A percentile compares a stretch with the other conserved stretches of the same genome.
phyloP scores from a whole-genome alignment of 2,888 invertebrate genomes.

The Odontocolon sp. region DNA sequence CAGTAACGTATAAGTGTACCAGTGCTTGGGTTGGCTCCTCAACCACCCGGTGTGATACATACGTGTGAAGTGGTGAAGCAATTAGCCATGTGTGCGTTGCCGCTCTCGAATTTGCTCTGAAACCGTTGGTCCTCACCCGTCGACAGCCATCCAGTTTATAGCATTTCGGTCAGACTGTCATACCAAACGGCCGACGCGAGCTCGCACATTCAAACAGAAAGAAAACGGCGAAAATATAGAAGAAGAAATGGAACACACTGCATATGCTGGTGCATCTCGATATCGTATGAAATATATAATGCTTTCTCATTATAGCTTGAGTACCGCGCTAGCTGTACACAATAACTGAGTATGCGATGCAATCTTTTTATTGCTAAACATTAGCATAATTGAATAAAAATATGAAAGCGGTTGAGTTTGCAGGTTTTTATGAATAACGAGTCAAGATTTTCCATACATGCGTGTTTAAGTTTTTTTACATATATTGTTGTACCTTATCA shows the following conservation, averaged over 20 bases:
- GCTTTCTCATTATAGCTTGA: no score
- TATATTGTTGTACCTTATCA: not conserved
- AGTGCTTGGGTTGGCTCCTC: constrained; percentile 29
- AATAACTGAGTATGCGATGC: no score
- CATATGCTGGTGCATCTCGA: not conserved
- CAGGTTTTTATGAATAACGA: not conserved
- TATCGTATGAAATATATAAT: not conserved
- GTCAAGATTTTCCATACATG: not conserved
- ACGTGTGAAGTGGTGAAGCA: constrained; percentile 48
- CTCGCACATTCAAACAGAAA: not conserved
- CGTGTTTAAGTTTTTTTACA: not conserved
- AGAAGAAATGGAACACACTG: not conserved
- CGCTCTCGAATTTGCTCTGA: constrained; percentile 24
- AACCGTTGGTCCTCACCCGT: not conserved
- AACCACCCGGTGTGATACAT: constrained; percentile 46
- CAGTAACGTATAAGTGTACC: not conserved
- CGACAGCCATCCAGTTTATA: constrained; percentile 13
- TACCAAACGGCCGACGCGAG: constrained; percentile 10
- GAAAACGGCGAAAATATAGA: not conserved
- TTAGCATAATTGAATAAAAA: constrained; percentile 27
- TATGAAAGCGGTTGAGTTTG: not conserved
- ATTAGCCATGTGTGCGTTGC: constrained; percentile 55
- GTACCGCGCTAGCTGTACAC: no score
- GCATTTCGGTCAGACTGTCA: constrained; percentile 13
- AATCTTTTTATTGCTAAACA: not conserved